Evolutionary conservation across 2,113 vertebrate genomes (phyloP), one percentile per base, ranked within the genome.

Genomic region (Camelus bactrianus): DNA sequence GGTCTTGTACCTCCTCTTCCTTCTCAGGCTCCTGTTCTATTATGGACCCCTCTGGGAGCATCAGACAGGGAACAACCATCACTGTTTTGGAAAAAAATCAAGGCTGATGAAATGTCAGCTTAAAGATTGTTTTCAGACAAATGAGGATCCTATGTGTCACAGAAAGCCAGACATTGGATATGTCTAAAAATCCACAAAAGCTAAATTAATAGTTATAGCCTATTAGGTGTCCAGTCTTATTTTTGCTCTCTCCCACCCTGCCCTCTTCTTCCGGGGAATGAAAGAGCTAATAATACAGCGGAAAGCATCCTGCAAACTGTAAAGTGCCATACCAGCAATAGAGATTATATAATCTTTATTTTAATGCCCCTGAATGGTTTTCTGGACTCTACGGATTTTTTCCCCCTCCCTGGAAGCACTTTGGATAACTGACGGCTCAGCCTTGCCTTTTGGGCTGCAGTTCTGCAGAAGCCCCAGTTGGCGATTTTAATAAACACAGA

Each of bases 71-170:
- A 93, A 77, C n/a, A 92, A 11, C n/a, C 84, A 75, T 92, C 14
- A n/a, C 24, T 89, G 82, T 70, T 96, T 97, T 85, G 76, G 76
- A 62, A 73, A 75, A 92, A 80, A 75, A 42, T 80, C 75, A 95
- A 87, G 42, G 13, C 46, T 92, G 14, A 90, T 89, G 75, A 80
- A 89, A 83, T 84, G 42, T 92, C 94, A 95, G 69, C 56, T 92
- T 90, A 94, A 94, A 94, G 76, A 90, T 54, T 89, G 52, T 95
- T 79, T 24, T 90, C 94, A 93, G 77, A 95, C 88, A 92, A 95
- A 95, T 82, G 77, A 91, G 38, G 35, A 88, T 69, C 56, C 38
- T 88, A 35, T 76, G 24, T 94, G n/a, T 83, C 84, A 95, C 46
- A 96, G 75, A 92, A 91, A 95, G 28, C 17, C 52, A 65, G 84